Evolutionary conservation across 2,797 vertebrate genomes (phyloP).

Genomic region (Scarus forsteni): DNA sequence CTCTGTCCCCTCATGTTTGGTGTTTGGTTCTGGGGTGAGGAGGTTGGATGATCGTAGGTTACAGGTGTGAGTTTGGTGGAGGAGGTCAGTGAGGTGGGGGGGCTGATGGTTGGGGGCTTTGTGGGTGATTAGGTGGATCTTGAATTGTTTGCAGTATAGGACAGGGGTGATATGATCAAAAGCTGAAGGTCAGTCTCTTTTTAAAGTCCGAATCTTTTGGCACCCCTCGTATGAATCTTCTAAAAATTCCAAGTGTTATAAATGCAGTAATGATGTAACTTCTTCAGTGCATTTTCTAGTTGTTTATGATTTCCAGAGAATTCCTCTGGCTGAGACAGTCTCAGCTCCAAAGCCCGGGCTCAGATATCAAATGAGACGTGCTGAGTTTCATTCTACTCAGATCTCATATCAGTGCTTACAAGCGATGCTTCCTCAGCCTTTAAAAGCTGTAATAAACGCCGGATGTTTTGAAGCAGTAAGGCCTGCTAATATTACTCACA

Average conservation of each 20-base stretch:
- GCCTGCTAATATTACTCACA: constrained; percentile 48
- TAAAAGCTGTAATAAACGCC: constrained; percentile 13
- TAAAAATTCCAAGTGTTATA: background rate
- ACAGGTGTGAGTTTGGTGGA: too few relatives aligned
- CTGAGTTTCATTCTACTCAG: constrained; percentile 49
- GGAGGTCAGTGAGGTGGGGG: too few relatives aligned
- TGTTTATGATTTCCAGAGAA: constrained; percentile 17
- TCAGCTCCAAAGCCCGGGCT: constrained; percentile 24
- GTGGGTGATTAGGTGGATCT: too few relatives aligned
- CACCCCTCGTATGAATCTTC: background rate
- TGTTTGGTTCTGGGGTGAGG: too few relatives aligned
- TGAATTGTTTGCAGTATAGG: too few relatives aligned
- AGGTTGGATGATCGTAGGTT: too few relatives aligned
- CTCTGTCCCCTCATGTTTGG: too few relatives aligned
- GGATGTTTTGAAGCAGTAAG: constrained; percentile 19
- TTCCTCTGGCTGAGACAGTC: constrained; percentile 23
- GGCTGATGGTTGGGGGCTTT: too few relatives aligned
- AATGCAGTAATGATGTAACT: background rate
- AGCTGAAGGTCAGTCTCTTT: too few relatives aligned
- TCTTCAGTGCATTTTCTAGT: background rate
- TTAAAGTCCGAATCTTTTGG: too few relatives aligned
- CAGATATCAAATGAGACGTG: constrained; percentile 52
- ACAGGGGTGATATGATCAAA: too few relatives aligned
- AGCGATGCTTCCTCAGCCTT: constrained; percentile 23
- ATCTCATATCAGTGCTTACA: constrained; percentile 46